A percentile compares a stretch with the other conserved stretches of the same genome.
phyloP scores from a whole-genome alignment of 2,797 vertebrate genomes.

The Salmo trutta region DNA sequence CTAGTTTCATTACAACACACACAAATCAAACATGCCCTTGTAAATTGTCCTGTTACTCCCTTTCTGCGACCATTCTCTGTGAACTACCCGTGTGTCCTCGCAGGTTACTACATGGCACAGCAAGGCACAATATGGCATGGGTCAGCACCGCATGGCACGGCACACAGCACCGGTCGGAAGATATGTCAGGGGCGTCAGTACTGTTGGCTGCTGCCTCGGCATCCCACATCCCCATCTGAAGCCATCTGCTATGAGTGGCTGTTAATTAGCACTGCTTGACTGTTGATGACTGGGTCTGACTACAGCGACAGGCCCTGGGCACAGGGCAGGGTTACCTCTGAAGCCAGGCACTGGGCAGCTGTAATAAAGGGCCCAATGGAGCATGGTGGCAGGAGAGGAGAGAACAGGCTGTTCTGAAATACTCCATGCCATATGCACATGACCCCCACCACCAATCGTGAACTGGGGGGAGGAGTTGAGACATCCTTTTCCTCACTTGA shows the following conservation, averaged over 20 bases:
- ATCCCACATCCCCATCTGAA: conserved; percentile 33
- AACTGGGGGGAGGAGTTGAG: not conserved
- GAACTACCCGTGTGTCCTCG: not conserved
- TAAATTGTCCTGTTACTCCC: too few species aligned
- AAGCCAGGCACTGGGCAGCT: conserved; percentile 14
- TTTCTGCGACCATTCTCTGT: too few species aligned
- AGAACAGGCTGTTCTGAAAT: not conserved
- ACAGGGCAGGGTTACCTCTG: conserved; percentile 21
- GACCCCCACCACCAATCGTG: not conserved
- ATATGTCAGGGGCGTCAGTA: not conserved
- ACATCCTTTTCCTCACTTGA: not conserved
- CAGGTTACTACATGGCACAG: not conserved
- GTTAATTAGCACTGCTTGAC: conserved; percentile 59
- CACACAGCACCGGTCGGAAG: conserved; percentile 36
- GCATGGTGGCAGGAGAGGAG: conserved; percentile 1
- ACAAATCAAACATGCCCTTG: too few species aligned
- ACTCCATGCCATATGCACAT: not conserved
- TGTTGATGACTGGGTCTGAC: conserved; percentile 46
- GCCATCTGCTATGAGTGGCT: conserved; percentile 39
- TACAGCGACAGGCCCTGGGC: conserved; percentile 28
- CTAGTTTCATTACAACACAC: not conserved
- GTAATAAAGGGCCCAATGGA: conserved; percentile 32
- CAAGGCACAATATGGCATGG: conserved; percentile 22
- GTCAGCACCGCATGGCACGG: not conserved
- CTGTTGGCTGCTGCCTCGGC: conserved; percentile 27